These are phyloP conservation scores for Cryptus armator DNA, from an alignment of 2,888 invertebrate genomes.

Conservation along the genomic window DNA sequence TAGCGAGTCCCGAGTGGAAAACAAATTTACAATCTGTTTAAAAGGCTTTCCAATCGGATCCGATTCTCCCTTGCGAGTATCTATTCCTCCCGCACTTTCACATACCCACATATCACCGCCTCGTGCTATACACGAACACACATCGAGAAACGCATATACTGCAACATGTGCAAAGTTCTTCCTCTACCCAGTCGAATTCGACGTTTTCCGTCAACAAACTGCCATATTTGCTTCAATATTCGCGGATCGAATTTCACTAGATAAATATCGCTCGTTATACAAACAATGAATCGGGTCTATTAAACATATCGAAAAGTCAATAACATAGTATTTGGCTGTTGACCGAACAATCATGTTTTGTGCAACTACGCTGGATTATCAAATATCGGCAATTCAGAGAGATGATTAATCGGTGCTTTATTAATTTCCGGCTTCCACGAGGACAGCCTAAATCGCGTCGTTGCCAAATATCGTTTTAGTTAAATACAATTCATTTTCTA, in stretches of 20 bases:
- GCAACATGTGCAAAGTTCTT: conserved; percentile 8
- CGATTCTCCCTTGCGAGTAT: conserved; percentile 68
- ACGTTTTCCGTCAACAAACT: conserved; percentile 8
- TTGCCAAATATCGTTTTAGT: background rate
- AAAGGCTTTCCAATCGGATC: conserved; percentile 78
- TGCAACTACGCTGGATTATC: background rate
- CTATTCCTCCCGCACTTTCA: conserved; percentile 37
- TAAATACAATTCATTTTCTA: background rate
- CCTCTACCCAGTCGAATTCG: background rate
- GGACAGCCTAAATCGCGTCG: background rate
- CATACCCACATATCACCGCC: conserved; percentile 7
- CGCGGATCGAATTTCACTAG: background rate
- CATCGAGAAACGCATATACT: background rate
- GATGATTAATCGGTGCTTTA: background rate
- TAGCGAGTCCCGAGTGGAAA: conserved; percentile 65
- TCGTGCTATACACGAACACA: conserved; percentile 21
- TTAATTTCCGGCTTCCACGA: background rate
- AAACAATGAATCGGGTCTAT: conserved; percentile 18
- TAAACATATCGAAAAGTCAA: background rate
- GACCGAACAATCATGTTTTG: background rate
- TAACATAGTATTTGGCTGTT: background rate
- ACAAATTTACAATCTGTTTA: conserved; percentile 81
- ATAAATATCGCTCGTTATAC: conserved; percentile 3
- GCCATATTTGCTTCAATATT: conserved; percentile 13
- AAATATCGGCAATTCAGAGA: background rate